Base-by-base conservation (phyloP, 2,888 invertebrate genomes). In the Antitype chi region DNA sequence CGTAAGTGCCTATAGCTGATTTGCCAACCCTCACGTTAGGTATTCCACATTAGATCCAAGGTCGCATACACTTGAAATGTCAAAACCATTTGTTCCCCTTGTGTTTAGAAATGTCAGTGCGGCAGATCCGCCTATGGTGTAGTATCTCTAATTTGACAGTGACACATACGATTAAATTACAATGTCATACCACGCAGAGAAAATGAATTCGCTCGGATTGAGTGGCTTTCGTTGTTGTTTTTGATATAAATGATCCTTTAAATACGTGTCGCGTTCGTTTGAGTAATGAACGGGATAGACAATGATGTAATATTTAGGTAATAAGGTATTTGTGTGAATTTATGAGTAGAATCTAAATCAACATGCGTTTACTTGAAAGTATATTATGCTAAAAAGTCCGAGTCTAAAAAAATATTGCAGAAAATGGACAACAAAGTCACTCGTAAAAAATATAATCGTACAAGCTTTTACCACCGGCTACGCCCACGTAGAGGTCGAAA, bases 61-160 rank as follows among this genome's bases (percentile, higher is more conserved):
- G 95, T 94, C 94, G 94, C 89, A 92, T 93, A 93, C 92, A 94
- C 94, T 95, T 92, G 92, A 96, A 84, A 96, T 96, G 95, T 95
- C 96, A 95, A 90, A 94, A 94, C 92, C 95, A 94, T 95, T 95
- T 95, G 93, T 94, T 93, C 94, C 95, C 95, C 93, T 94, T 93
- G 89, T 94, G 93, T 94, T 96, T 94, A 92, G 95, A 96, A 96
- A 96, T 95, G 96, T 96, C 96, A 96, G 92, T 94, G 94, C 88
- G 93, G 90, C 91, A 94, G 94, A 95, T 94, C 93, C 90, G 94
- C 94, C 93, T 95, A 96, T 95, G 94, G 94, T 94, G 94, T 94
- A 95, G 93, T 95, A 93, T 94, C 94, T 94, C 93, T 94, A 94
- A 95, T 95, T 95, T 95, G 95, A 95, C 95, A 96, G 93, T 95